A percentile compares a stretch with the other conserved stretches of the same genome.
phyloP scores from a whole-genome alignment of 2,888 invertebrate genomes.

The Torymus texanus region DNA sequence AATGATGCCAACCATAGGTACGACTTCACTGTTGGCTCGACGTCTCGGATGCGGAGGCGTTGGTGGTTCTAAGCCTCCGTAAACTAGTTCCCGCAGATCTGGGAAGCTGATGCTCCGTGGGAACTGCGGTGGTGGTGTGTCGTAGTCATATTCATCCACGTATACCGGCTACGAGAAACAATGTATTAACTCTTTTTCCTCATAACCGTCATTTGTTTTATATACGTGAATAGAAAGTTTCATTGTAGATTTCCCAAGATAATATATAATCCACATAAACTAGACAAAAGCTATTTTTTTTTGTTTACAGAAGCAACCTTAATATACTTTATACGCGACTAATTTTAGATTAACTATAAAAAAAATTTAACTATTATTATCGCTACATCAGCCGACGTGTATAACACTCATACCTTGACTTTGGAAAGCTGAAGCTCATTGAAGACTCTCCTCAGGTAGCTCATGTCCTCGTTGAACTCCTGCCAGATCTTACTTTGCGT shows the following conservation, averaged over 20 bases:
- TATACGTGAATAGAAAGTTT: not conserved
- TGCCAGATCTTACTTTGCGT: constrained; percentile 87
- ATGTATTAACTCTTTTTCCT: not conserved
- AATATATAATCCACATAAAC: too few species aligned
- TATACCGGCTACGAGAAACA: constrained; percentile 83
- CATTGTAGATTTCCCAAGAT: not conserved
- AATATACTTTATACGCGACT: too few species aligned
- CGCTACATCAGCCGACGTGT: too few species aligned
- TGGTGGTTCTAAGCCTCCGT: constrained; percentile 64
- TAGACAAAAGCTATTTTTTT: too few species aligned
- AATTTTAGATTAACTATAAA: too few species aligned
- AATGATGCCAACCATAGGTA: constrained; percentile 65
- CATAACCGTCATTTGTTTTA: not conserved
- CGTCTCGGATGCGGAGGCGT: constrained; percentile 68
- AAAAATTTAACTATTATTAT: too few species aligned
- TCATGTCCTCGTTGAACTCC: constrained; percentile 85
- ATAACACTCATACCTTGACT: constrained; percentile 78
- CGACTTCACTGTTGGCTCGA: constrained; percentile 73
- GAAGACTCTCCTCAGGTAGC: constrained; percentile 83
- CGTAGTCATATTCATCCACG: constrained; percentile 75
- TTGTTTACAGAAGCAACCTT: too few species aligned
- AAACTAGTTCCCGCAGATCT: constrained; percentile 79
- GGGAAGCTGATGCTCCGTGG: constrained; percentile 84
- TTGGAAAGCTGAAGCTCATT: constrained; percentile 89
- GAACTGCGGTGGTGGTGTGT: constrained; percentile 66